These are phyloP conservation scores for Neosalanx taihuensis DNA, from an alignment of 2,797 vertebrate genomes.

Conservation along the genomic window DNA sequence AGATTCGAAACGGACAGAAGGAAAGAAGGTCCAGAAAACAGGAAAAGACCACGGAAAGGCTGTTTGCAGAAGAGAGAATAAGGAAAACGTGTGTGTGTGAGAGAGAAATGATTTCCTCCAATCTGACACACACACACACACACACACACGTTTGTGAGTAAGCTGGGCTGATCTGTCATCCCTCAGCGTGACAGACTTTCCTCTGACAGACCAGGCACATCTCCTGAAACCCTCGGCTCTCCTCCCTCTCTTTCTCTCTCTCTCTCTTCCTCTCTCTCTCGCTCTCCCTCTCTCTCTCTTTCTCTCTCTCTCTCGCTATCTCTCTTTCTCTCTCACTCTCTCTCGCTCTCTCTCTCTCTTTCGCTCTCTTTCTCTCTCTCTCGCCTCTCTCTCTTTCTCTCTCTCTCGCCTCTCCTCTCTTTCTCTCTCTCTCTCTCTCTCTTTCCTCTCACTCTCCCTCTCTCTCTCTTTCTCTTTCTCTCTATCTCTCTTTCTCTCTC, in stretches of 20 bases:
- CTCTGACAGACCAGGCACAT: conserved; percentile 64
- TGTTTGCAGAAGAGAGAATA: conserved; percentile 33
- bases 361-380: conserved; percentile 1
- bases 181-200: conserved; percentile 53
- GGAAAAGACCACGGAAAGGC: conserved; percentile 29
- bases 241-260: conserved; percentile 15
- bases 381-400: conserved; percentile 7
- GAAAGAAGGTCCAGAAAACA: conserved; percentile 11
- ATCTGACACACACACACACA: conserved; percentile 11
- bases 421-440: conserved; percentile 17
- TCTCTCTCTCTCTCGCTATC: conserved; percentile 5
- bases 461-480: background rate
- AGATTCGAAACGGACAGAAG: conserved; percentile 3
- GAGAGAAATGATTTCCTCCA: conserved; percentile 38
- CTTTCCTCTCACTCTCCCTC: conserved; percentile 7
- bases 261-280: background rate
- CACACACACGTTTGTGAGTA: conserved; percentile 49
- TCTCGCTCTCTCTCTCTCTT: too few species aligned
- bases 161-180: conserved; percentile 67
- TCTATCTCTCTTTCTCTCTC: conserved; percentile 28
- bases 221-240: conserved; percentile 55
- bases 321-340: conserved; percentile 11
- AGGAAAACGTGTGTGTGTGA: conserved; percentile 51
- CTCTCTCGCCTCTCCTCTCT: background rate
- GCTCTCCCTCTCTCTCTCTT: conserved; percentile 24